Conservation (phyloP, 2,797 vertebrate species). For the Cirrhinus mrigala region DNA sequence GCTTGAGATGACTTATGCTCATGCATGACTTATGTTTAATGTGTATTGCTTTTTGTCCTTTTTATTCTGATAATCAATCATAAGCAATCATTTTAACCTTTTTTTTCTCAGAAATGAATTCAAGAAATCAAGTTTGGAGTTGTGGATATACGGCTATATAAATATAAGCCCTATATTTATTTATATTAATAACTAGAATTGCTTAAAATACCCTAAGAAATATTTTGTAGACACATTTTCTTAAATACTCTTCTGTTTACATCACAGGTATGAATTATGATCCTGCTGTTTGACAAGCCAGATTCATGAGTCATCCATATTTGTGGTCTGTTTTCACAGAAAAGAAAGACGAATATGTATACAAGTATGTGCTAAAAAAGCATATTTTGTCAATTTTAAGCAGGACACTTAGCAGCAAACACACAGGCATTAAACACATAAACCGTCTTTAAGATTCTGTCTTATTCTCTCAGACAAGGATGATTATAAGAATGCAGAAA, state of each 20-base stretch:
- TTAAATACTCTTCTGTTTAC: background rate
- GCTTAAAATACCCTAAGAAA: constrained; percentile 4
- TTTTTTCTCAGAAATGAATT: background rate
- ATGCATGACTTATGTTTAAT: no score
- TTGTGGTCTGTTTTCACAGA: background rate
- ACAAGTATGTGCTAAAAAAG: background rate
- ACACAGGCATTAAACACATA: background rate
- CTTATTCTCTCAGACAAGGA: background rate
- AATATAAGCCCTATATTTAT: no score
- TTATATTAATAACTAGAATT: background rate
- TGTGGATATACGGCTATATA: background rate
- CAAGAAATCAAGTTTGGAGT: background rate
- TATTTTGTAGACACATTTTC: constrained; percentile 33
- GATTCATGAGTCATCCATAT: background rate
- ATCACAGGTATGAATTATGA: background rate
- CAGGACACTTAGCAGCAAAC: background rate
- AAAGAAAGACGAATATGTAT: background rate
- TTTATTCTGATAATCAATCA: no score
- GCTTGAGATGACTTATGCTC: no score
- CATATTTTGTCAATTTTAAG: constrained; percentile 3
- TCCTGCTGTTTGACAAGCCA: background rate
- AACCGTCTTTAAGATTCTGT: background rate
- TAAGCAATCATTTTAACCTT: background rate
- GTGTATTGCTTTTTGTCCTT: no score
- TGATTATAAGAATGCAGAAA: background rate